A percentile compares a stretch with the other conserved stretches of the same genome.
phyloP scores from a whole-genome alignment of 1,140 invertebrate species.

The Trialeurodes vaporariorum region DNA sequence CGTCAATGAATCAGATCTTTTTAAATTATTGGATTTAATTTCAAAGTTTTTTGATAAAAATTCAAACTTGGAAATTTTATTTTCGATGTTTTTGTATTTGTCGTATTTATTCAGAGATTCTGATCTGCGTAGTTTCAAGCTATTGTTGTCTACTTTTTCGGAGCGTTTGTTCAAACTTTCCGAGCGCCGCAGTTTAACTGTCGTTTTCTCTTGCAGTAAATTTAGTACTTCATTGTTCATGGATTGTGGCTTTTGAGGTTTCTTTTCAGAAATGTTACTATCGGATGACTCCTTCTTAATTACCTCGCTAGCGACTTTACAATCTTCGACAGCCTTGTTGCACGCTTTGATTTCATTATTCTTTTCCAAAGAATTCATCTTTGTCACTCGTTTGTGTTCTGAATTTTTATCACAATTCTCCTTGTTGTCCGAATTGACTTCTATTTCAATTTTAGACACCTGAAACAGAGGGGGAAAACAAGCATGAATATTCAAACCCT shows the following conservation, averaged over 20 bases:
- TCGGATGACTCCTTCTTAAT: background rate
- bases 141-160: constrained; percentile 28
- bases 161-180: constrained; percentile 46
- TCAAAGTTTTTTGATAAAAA: constrained; percentile 20
- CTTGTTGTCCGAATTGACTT: background rate
- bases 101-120: constrained; percentile 36
- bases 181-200: constrained; percentile 38
- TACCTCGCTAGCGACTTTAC: background rate
- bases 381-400: background rate
- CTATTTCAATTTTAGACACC: background rate
- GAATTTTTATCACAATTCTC: background rate
- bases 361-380: background rate
- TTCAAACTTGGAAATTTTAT: constrained; percentile 18
- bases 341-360: background rate
- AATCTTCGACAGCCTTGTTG: background rate
- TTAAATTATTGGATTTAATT: constrained; percentile 35
- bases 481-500: too few relatives aligned
- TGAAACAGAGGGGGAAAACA: too few relatives aligned
- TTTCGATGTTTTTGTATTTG: constrained; percentile 11
- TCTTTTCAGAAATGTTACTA: background rate
- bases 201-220: background rate
- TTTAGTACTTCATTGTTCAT: constrained; percentile 9
- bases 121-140: constrained; percentile 29
- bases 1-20: constrained; percentile 53
- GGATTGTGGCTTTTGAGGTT: background rate